Evolutionary conservation across 2,888 invertebrate species (phyloP).

Genomic region (Agrilus cyanescens): DNA sequence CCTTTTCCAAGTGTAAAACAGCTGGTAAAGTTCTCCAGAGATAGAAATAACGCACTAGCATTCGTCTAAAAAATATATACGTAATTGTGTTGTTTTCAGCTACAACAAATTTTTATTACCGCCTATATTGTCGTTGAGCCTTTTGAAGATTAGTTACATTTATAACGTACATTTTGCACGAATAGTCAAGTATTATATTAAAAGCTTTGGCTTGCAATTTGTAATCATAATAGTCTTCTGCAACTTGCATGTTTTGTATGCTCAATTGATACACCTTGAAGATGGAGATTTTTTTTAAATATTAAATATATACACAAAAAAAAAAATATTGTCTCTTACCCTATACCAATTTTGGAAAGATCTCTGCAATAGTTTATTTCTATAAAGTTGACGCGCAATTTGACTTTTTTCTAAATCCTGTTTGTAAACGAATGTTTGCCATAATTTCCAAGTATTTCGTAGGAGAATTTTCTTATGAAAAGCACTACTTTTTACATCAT

Average conservation of each 20-base stretch:
- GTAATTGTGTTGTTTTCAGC: not conserved
- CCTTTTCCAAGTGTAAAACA: slow-evolving; percentile 49
- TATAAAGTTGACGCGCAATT: slow-evolving; percentile 44
- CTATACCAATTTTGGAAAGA: slow-evolving; percentile 39
- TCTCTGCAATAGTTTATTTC: slow-evolving; percentile 38
- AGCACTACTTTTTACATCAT: slow-evolving; percentile 22
- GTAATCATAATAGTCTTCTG: slow-evolving; percentile 59
- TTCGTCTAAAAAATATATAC: slow-evolving; percentile 23
- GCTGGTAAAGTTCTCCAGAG: slow-evolving; percentile 55
- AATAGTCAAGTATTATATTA: slow-evolving; percentile 24
- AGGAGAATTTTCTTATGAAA: slow-evolving; percentile 22
- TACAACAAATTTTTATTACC: slow-evolving; percentile 26
- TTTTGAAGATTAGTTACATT: slow-evolving; percentile 23
- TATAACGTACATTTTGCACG: slow-evolving; percentile 22
- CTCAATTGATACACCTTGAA: slow-evolving; percentile 37
- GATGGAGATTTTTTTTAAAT: slow-evolving; percentile 11
- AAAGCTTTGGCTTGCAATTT: slow-evolving; percentile 25
- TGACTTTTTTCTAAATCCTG: slow-evolving; percentile 36
- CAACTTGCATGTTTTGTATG: slow-evolving; percentile 51
- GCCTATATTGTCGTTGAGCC: slow-evolving; percentile 38
- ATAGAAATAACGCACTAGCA: slow-evolving; percentile 35
- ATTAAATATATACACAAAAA: slow-evolving; percentile 2
- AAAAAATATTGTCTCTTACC: slow-evolving; percentile 27
- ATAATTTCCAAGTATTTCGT: slow-evolving; percentile 17
- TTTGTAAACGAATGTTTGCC: slow-evolving; percentile 19